These are phyloP conservation scores for Silurus lanzhouensis DNA, from an alignment of 2,797 vertebrate species.

Conservation along the genomic window DNA sequence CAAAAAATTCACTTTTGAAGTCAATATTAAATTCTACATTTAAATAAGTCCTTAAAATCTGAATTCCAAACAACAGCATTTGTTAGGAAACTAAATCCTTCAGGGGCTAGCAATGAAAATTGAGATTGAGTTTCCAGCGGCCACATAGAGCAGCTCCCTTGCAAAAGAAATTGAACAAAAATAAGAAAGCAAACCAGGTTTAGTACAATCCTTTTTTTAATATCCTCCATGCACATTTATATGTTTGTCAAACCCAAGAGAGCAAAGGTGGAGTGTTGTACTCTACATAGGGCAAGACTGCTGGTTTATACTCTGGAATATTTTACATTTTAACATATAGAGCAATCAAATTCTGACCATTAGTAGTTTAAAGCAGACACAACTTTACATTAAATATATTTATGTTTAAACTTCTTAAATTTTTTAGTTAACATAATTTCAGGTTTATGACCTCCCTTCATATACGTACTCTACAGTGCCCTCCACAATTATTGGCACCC, in stretches of 20 bases:
- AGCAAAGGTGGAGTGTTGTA: not conserved
- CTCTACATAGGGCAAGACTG: not conserved
- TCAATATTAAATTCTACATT: slow-evolving; percentile 18
- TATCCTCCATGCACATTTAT: not conserved
- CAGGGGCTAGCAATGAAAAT: slow-evolving; percentile 6
- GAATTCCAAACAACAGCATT: slow-evolving; percentile 24
- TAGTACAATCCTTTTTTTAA: slow-evolving; percentile 38
- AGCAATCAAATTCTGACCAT: not conserved
- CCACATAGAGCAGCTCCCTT: slow-evolving; percentile 33
- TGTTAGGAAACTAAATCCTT: slow-evolving; percentile 33
- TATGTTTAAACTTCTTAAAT: no score
- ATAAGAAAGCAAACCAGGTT: slow-evolving; percentile 35
- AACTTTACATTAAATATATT: no score
- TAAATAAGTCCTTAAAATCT: slow-evolving; percentile 32
- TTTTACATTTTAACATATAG: not conserved
- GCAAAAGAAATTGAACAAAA: slow-evolving; percentile 39
- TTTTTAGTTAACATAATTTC: not conserved
- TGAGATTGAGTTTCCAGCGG: slow-evolving; percentile 34
- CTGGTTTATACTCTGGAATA: not conserved
- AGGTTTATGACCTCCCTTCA: not conserved
- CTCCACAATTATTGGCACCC: no score
- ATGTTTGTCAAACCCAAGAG: slow-evolving; percentile 46
- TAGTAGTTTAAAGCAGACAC: no score
- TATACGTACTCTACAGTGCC: not conserved
- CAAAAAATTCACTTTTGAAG: not conserved